Evolutionary conservation across 2,113 vertebrate species (phyloP).

Genomic region (Rhea pennata): DNA sequence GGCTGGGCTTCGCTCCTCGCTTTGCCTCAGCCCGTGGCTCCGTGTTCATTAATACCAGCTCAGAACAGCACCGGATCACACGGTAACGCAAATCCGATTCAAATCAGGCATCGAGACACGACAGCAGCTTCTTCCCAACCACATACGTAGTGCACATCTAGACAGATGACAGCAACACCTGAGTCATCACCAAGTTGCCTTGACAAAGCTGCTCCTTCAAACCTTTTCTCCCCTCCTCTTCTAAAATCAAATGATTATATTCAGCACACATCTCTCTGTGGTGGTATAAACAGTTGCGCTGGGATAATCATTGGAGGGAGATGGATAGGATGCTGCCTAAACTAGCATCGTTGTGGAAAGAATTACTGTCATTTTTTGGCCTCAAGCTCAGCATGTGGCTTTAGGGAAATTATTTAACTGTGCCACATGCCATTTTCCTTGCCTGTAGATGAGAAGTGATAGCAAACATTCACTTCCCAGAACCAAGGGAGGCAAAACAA

Average conservation of each 20-base stretch:
- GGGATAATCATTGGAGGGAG: background rate
- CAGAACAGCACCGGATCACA: background rate
- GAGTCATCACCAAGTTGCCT: background rate
- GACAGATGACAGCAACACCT: background rate
- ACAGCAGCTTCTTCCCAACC: background rate
- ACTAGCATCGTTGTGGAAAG: background rate
- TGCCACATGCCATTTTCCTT: background rate
- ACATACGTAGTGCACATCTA: background rate
- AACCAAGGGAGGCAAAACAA: background rate
- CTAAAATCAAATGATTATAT: background rate
- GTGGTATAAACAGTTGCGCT: background rate
- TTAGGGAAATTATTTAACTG: conserved; percentile 11
- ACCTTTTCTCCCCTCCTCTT: background rate
- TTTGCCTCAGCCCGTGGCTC: background rate
- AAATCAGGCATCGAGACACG: background rate
- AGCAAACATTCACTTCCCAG: background rate
- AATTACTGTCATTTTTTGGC: conserved; percentile 5
- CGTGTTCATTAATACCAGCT: background rate
- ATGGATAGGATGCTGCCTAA: background rate
- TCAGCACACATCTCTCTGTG: background rate
- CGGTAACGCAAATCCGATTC: accelerated
- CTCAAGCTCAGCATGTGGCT: background rate
- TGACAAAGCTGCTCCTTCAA: background rate
- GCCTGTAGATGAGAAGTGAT: background rate
- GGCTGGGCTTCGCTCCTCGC: background rate